Conservation (phyloP, 2,888 invertebrate species). For the Cheilosia vernalis region DNA sequence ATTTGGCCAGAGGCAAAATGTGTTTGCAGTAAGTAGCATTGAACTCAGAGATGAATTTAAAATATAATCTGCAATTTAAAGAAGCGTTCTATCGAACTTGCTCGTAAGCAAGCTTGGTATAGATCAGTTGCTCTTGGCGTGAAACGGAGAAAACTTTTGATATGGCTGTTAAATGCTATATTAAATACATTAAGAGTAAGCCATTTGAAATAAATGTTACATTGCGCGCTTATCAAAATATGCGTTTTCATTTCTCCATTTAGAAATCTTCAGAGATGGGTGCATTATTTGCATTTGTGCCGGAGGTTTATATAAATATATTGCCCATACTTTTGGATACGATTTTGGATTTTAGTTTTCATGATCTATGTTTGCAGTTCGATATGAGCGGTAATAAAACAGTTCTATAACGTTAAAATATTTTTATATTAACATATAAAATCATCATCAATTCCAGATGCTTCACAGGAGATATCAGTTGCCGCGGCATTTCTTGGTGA, state of each 20-base stretch:
- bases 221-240: neutral
- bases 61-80: slow-evolving; percentile 61
- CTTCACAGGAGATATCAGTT: slow-evolving; percentile 86
- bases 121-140: slow-evolving; percentile 86
- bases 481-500: slow-evolving; percentile 89
- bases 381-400: slow-evolving; percentile 77
- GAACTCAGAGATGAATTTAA: neutral
- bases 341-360: slow-evolving; percentile 83
- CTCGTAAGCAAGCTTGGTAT: slow-evolving; percentile 88
- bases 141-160: slow-evolving; percentile 84
- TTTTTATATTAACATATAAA: neutral
- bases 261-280: slow-evolving; percentile 85
- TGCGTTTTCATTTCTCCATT: neutral
- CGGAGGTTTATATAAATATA: slow-evolving; percentile 88
- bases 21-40: slow-evolving; percentile 80
- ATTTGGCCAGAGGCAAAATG: slow-evolving; percentile 82
- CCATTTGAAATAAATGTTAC: neutral
- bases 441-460: slow-evolving; percentile 81
- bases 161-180: slow-evolving; percentile 85
- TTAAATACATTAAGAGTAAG: slow-evolving; percentile 83
- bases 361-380: slow-evolving; percentile 81
- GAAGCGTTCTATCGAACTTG: slow-evolving; percentile 85
- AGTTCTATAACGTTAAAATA: neutral
- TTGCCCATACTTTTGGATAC: slow-evolving; percentile 82
- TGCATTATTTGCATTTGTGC: slow-evolving; percentile 87